These are phyloP conservation scores for Onychomys arenicola DNA, from an alignment of 2,797 vertebrate genomes.

Conservation along the genomic window DNA sequence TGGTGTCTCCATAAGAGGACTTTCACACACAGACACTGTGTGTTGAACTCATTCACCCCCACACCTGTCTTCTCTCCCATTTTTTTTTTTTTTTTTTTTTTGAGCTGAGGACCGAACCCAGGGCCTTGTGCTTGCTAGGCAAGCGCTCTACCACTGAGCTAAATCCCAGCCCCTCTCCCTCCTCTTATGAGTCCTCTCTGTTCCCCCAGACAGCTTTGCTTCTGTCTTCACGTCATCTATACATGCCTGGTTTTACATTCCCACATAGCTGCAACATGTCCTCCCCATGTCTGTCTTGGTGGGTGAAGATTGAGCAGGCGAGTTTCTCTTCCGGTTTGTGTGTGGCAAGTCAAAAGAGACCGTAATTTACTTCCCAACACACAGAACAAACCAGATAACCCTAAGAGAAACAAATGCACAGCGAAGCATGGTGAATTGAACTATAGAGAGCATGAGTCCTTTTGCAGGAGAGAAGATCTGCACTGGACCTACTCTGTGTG, in stretches of 20 bases:
- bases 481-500: not conserved
- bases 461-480: not conserved
- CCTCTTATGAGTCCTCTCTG: not conserved
- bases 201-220: not conserved
- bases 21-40: not conserved
- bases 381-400: conserved; percentile 34
- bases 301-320: not conserved
- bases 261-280: not conserved
- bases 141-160: too few species aligned
- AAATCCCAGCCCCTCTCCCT: too few species aligned
- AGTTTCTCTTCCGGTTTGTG: conserved; percentile 21
- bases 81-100: too few species aligned
- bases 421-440: not conserved
- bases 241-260: not conserved
- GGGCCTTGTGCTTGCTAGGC: too few species aligned
- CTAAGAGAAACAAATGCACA: not conserved
- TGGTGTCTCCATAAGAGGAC: too few species aligned
- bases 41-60: not conserved
- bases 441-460: not conserved
- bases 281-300: not conserved
- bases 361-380: conserved; percentile 37
- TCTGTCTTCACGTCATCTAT: not conserved
- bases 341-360: conserved; percentile 30
- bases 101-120: too few species aligned
- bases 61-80: not conserved